Percentiles rank a stretch among this genome's conserved stretches.
phyloP scores from a whole-genome alignment of 2,888 invertebrate species.

The Euclidia mi region DNA sequence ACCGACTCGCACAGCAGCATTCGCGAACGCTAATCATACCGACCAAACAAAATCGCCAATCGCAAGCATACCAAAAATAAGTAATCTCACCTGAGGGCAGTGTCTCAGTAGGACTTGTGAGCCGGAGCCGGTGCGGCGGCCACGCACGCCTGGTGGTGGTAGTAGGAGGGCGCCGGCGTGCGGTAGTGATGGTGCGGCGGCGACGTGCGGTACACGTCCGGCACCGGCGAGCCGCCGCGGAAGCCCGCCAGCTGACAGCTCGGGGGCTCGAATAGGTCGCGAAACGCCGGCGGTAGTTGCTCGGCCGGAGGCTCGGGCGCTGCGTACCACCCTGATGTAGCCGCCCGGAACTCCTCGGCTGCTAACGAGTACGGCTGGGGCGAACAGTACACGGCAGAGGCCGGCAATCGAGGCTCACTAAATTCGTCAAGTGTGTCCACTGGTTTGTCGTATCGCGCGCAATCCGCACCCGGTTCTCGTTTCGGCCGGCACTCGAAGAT shows the following conservation, averaged over 20 bases:
- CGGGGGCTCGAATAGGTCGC: conserved; percentile 87
- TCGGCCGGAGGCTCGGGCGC: conserved; percentile 87
- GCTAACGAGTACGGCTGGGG: conserved; percentile 86
- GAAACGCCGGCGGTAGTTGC: conserved; percentile 82
- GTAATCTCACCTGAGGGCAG: conserved; percentile 76
- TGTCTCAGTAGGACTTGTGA: conserved; percentile 87
- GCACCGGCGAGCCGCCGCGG: conserved; percentile 83
- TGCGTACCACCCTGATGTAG: conserved; percentile 88
- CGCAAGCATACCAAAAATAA: conserved; percentile 56
- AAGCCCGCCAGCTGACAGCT: conserved; percentile 87
- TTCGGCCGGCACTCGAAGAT: conserved; percentile 92
- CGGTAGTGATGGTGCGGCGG: conserved; percentile 87
- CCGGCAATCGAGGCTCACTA: conserved; percentile 88
- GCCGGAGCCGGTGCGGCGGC: conserved; percentile 85
- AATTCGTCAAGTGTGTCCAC: conserved; percentile 82
- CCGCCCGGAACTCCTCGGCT: conserved; percentile 90
- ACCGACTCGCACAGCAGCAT: conserved; percentile 78
- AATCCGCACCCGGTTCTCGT: conserved; percentile 92
- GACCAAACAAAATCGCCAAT: conserved; percentile 68
- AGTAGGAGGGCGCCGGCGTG: conserved; percentile 84
- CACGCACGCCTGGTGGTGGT: conserved; percentile 91
- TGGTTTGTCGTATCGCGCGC: conserved; percentile 86
- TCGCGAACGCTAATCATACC: conserved; percentile 71
- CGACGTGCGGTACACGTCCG: conserved; percentile 81
- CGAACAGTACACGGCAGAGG: conserved; percentile 89